Base-by-base conservation (phyloP, 2,797 vertebrate species). In the Eptatretus atami region DNA sequence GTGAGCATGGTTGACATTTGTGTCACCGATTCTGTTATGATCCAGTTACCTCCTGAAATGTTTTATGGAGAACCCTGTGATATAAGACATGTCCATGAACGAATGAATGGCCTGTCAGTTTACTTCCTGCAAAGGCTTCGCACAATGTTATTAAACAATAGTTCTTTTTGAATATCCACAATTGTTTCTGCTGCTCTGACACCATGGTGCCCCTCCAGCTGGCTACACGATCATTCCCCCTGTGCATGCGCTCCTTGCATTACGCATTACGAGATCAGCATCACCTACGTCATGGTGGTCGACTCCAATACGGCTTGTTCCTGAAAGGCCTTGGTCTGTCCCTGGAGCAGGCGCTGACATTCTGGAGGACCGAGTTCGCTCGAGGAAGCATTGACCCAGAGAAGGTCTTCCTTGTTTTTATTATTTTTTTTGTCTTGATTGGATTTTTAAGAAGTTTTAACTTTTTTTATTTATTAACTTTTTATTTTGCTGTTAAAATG, bases 261-360 rank as follows among this genome's bases (percentile, higher is more conserved):
- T 80, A 78, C 73, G 70, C 77, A 14, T 74, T 98, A 1, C 76
- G 82, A 54, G 92, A 95, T 25, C 80, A 72, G 71, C 92, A 98
- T 70, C 90, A 98, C 66, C 83, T 96, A 19, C 86, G 90, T 0
- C 90, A 98, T 0, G 87, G 90, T 0, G 90, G 92, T 15, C 82
- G 88, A 1, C 86, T 96, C 88, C 90, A 98, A 64, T 98, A 94
- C 0, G 90, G 92, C 1, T 82, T 98, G 63, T 98, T 86, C 75
- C 76, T 98, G 10, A 98, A 98, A 69, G 87, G 87, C 65, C 84
- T 98, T 1, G 88, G 92, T 65, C 72, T 98, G 65, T 82, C 92
- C 2, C 69, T 98, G 71, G 86, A 98, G 13, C 90, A 96, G 71
- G 86, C 92, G 0, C 68, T 98, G 72, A 85, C 88, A 68, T 96